These are phyloP conservation scores for Mylabris sibirica DNA, from an alignment of 2,888 invertebrate species.

Conservation along the genomic window DNA sequence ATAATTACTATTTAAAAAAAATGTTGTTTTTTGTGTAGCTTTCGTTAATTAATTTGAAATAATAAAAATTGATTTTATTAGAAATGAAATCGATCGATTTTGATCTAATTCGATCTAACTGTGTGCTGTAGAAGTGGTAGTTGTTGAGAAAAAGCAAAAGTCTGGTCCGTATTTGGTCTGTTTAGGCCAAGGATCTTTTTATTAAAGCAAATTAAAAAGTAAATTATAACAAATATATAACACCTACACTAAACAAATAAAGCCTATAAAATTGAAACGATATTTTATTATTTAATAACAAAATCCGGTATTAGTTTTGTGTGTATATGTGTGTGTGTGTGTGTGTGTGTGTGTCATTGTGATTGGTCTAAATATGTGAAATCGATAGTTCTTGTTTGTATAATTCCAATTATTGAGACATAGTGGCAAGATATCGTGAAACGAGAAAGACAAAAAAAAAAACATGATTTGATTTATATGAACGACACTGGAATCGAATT, in stretches of 20 bases:
- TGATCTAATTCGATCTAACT: neutral
- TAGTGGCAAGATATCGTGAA: neutral
- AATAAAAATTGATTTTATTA: neutral
- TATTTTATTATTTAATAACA: neutral
- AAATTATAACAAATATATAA: neutral
- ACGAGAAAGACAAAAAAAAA: neutral
- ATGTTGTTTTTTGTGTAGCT: neutral
- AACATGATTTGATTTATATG: neutral
- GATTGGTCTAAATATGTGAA: conserved; percentile 1
- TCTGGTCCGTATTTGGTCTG: conserved; percentile 1
- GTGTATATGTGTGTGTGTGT: neutral
- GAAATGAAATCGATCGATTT: neutral
- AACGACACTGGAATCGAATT: neutral
- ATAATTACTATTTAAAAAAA: neutral
- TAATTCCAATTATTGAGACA: neutral
- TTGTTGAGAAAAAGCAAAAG: neutral
- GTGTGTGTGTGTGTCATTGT: neutral
- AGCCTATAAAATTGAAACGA: neutral
- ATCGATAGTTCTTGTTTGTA: neutral
- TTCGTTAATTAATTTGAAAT: neutral
- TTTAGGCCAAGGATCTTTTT: conserved; percentile 5
- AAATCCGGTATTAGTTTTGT: neutral
- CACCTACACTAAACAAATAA: neutral
- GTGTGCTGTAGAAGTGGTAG: neutral
- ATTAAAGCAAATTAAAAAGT: neutral